phyloP scores from a whole-genome alignment of 2,113 vertebrate genomes.

The Bos indicus region DNA sequence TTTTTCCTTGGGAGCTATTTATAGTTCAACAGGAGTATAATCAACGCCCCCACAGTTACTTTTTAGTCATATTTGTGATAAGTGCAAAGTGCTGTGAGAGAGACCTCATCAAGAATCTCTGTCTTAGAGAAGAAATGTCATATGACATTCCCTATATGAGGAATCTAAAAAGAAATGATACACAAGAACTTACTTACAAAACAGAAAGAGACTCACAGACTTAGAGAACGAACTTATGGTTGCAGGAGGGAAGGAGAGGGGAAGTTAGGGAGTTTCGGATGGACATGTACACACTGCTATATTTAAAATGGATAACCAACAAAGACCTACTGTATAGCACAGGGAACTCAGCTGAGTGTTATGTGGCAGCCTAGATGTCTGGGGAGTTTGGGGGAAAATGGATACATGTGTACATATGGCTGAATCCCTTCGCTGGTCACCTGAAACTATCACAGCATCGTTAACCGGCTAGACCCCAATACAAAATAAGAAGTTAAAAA shows the following conservation, averaged over 20 bases:
- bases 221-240: neutral
- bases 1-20: neutral
- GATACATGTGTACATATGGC: neutral
- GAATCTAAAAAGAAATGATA: neutral
- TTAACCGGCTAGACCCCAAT: neutral
- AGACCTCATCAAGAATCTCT: neutral
- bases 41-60: fast-evolving
- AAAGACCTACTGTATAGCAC: neutral
- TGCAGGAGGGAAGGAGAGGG: neutral
- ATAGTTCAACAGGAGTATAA: neutral
- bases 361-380: neutral
- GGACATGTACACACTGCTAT: neutral
- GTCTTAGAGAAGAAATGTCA: neutral
- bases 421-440: neutral
- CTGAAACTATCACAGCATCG: neutral
- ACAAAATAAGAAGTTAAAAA: neutral
- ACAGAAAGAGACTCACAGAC: neutral
- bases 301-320: neutral
- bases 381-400: neutral
- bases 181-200: neutral
- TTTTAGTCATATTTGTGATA: neutral
- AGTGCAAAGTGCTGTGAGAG: neutral
- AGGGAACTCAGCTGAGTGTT: neutral
- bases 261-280: neutral
- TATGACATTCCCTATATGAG: neutral